Evolutionary conservation across 2,113 vertebrate species (phyloP), one percentile per base, ranked within the genome.

Genomic region (Eulemur macaco): DNA sequence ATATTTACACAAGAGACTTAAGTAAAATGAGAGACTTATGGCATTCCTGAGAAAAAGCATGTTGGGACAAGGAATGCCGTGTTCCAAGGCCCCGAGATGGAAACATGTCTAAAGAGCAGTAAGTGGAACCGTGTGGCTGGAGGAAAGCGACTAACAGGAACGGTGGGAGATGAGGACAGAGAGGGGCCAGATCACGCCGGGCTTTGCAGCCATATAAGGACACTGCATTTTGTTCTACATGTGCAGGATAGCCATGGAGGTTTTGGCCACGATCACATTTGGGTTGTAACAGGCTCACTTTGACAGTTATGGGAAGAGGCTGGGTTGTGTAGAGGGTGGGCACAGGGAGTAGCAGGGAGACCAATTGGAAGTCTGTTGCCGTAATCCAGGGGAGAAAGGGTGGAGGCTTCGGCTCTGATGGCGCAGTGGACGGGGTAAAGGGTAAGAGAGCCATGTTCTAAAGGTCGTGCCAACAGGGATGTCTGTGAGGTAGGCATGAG

Each of bases 241-340:
- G 11, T 37, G 21, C 56, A 66, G 39, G 81, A 12, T 64, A 20
- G 25, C 34, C 37, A 37, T 5, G 25, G 47, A 63, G 20, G 42
- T 56, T 78, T 42, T 23, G 37, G 21, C 63, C 11, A n/a, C 3
- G 20, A 64, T 39, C 23, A 52, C 15, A 86, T 17, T 45, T 58
- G 23, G 7, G 34, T 52, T 88, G 69, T 76, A 39, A 45, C 25
- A 76, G 10, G 8, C 23, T 96, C 39, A 92, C 69, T 73, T 15
- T 58, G 27, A 60, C 6, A n/a, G 27, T 50, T 63, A 39, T 0
- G 1, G 20, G 25, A 83, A 63, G 50, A 83, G 20, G 45, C 5
- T 37, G 17, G 21, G 31, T 8, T 58, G 4, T 31, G 21, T 6
- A 31, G 4, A 0, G 7, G 7, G 4, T 1, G 1, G 25, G 0